These are phyloP conservation scores for Trachurus trachurus DNA, from an alignment of 2,797 vertebrate species.

Conservation along the genomic window DNA sequence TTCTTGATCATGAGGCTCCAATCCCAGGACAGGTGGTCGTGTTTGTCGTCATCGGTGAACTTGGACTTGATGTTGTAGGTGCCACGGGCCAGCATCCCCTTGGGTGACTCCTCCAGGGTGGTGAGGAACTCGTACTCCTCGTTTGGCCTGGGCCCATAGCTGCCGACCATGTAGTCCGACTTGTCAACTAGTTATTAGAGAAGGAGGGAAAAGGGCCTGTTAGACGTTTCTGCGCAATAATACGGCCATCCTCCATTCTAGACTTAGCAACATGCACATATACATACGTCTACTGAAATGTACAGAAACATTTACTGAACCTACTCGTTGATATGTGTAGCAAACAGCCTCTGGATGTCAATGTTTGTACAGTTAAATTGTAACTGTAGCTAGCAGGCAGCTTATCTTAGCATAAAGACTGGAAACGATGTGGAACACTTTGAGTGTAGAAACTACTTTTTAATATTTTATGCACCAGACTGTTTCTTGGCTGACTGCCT, in stretches of 20 bases:
- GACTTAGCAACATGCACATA: background rate
- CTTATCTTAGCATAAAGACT: background rate
- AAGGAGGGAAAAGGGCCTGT: background rate
- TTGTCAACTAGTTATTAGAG: constrained; percentile 81
- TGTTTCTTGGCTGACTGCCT: background rate
- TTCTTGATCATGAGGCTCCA: constrained; percentile 97
- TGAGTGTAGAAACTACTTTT: background rate
- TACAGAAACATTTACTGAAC: background rate
- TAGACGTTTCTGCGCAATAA: background rate
- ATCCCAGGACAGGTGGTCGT: constrained; percentile 97
- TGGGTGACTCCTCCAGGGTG: constrained; percentile 93
- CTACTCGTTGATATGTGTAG: background rate
- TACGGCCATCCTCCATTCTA: background rate
- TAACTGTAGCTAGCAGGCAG: background rate
- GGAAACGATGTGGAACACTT: background rate
- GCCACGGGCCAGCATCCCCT: constrained; percentile 93
- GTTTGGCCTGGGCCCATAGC: constrained; percentile 91
- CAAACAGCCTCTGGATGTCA: background rate
- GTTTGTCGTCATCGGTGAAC: constrained; percentile 97
- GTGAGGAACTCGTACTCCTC: constrained; percentile 94
- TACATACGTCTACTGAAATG: background rate
- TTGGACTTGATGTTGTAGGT: constrained; percentile 95
- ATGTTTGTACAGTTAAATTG: background rate
- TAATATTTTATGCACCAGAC: background rate
- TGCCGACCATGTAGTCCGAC: constrained; percentile 96